Conservation (phyloP, 2,888 invertebrate genomes). For the Anarsia innoxiella region DNA sequence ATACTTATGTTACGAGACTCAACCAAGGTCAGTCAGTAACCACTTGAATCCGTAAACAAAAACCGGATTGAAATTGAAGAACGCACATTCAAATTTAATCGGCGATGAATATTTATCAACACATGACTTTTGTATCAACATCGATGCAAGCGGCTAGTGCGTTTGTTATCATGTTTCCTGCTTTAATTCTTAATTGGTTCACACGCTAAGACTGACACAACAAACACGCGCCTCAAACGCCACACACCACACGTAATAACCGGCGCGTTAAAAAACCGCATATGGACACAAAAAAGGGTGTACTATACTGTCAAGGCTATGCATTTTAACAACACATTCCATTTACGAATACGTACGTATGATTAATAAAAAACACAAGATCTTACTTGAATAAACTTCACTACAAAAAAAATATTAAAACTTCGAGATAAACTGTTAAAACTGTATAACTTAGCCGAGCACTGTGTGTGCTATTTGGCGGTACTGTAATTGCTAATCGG, state of each 20-base stretch:
- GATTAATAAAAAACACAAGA: constrained; percentile 28
- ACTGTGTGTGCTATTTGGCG: constrained; percentile 53
- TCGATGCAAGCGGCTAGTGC: constrained; percentile 30
- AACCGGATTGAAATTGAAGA: constrained; percentile 54
- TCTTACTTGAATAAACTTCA: constrained; percentile 46
- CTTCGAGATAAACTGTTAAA: constrained; percentile 24
- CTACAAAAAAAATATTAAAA: constrained; percentile 27
- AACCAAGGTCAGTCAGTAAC: constrained; percentile 52
- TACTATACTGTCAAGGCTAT: constrained; percentile 44
- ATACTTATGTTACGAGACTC: constrained; percentile 23
- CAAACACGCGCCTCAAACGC: constrained; percentile 37
- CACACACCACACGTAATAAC: constrained; percentile 38
- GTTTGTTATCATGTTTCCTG: constrained; percentile 40
- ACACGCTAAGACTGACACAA: constrained; percentile 36
- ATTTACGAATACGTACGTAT: constrained; percentile 28
- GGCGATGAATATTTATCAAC: constrained; percentile 38
- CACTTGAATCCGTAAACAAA: constrained; percentile 54
- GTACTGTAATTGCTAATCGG: constrained; percentile 49
- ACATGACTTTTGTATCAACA: constrained; percentile 31
- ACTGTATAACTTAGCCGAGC: constrained; percentile 30
- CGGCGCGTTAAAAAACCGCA: constrained; percentile 36
- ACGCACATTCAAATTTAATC: constrained; percentile 52
- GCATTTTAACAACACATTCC: constrained; percentile 64
- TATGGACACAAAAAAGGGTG: constrained; percentile 38
- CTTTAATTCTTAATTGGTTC: too few relatives aligned